Evolutionary conservation across 2,797 vertebrate species (phyloP), one percentile per base, ranked within the genome.

Genomic region (Platyrinchus mystaceus): DNA sequence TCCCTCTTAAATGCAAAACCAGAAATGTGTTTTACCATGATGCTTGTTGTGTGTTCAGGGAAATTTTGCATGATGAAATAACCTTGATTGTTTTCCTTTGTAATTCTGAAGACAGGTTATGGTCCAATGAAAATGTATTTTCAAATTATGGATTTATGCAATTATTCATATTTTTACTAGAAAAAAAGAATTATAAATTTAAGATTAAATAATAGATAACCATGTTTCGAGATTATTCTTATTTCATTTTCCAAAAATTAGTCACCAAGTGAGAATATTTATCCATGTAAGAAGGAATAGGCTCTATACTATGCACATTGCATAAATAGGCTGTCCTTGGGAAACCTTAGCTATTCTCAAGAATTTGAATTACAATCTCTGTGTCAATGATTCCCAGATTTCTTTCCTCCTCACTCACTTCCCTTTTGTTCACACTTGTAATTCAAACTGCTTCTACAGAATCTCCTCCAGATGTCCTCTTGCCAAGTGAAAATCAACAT

Each of bases 371-470:
- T 85, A 71, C 53, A 47, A 41, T 58, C 34, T 58, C 50, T 24
- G 44, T 63, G 68, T 68, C 90, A 87, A 60, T n/a, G 71, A 92
- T 68, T 89, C 78, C 82, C 87, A 91, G 66, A 93, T 77, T 94
- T 90, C 71, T 92, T 91, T 66, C 60, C 39, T 82, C 11, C 53
- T 92, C 67, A 55, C 56, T 84, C 81, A 37, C 37, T 89, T 70
- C 78, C 46, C 30, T 91, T 95, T 92, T 93, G 71, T 95, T 96
- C 94, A 92, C 92, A 87, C 90, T 93, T 87, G 34, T 87, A 95
- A 95, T 87, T 92, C 68, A 84, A 94, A 79, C 53, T 80, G 80
- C 63, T 93, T 85, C 80, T 71, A 93, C 73, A 63, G 52, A 87
- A 89, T 75, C 66, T 91, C 66, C 69, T 95, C 73, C 83, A 94